Conservation (phyloP, 2,888 invertebrate species). For the Microplitis deprimator region DNA sequence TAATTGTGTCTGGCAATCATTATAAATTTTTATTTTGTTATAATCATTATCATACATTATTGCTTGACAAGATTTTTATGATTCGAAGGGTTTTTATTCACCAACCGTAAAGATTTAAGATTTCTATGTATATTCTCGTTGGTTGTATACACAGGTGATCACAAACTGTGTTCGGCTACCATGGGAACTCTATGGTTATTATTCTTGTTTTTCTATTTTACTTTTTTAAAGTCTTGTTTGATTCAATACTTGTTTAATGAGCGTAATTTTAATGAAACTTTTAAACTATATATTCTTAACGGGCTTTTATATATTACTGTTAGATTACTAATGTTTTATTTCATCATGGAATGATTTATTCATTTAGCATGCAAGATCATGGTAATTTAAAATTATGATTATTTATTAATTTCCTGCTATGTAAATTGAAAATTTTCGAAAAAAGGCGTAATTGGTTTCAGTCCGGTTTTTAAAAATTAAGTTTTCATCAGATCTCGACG, state of each 20-base stretch:
- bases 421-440: too few species aligned
- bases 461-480: too few species aligned
- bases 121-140: slow-evolving; percentile 36
- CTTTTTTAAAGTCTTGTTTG: slow-evolving; percentile 10
- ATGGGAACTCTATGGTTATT: slow-evolving; percentile 35
- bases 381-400: too few species aligned
- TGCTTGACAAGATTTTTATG: slow-evolving; percentile 30
- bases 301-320: neutral
- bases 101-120: slow-evolving; percentile 49
- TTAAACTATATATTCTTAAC: slow-evolving; percentile 21
- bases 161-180: slow-evolving; percentile 24
- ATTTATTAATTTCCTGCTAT: neutral
- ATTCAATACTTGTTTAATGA: slow-evolving; percentile 26
- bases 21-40: too few species aligned
- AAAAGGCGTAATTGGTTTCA: too few species aligned
- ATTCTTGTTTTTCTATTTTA: neutral
- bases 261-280: slow-evolving; percentile 20
- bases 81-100: slow-evolving; percentile 41
- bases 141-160: slow-evolving; percentile 35
- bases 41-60: neutral
- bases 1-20: too few species aligned
- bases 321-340: neutral
- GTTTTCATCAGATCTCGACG: too few species aligned
- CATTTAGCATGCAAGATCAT: neutral
- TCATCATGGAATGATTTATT: slow-evolving; percentile 7